phyloP scores from a whole-genome alignment of 2,888 invertebrate species.

The Clepsis dumicolana region DNA sequence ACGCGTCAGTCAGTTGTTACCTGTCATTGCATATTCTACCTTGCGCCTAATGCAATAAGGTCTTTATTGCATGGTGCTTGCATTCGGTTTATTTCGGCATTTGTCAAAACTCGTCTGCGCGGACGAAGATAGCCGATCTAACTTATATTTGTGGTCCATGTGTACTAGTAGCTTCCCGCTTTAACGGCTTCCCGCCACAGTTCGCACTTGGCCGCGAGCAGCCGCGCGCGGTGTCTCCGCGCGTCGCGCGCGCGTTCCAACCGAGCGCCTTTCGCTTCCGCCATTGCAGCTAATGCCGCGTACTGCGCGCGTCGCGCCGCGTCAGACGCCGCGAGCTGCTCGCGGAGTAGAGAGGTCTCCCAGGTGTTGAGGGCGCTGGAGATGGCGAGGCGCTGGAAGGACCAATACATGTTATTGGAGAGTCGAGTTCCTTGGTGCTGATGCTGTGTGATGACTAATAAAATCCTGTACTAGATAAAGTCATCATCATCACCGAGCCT shows the following conservation, averaged over 20 bases:
- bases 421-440: too few species aligned
- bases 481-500: too few species aligned
- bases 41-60: too few species aligned
- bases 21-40: too few species aligned
- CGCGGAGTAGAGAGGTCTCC: slow-evolving; percentile 63
- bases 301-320: slow-evolving; percentile 60
- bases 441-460: too few species aligned
- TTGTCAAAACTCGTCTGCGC: too few species aligned
- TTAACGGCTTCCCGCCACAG: slow-evolving; percentile 67
- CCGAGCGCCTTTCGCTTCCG: slow-evolving; percentile 56
- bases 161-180: slow-evolving; percentile 35
- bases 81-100: too few species aligned
- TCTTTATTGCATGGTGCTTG: too few species aligned
- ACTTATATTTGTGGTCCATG: too few species aligned
- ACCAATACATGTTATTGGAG: not conserved
- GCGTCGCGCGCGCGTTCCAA: slow-evolving; percentile 57
- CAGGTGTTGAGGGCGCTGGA: slow-evolving; percentile 69
- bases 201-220: slow-evolving; percentile 63
- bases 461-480: too few species aligned
- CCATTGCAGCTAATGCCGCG: slow-evolving; percentile 61
- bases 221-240: slow-evolving; percentile 54
- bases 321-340: slow-evolving; percentile 64
- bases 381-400: slow-evolving; percentile 69
- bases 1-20: too few species aligned
- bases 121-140: too few species aligned